phyloP scores from a whole-genome alignment of 2,888 invertebrate genomes.

The Taenaris catops region DNA sequence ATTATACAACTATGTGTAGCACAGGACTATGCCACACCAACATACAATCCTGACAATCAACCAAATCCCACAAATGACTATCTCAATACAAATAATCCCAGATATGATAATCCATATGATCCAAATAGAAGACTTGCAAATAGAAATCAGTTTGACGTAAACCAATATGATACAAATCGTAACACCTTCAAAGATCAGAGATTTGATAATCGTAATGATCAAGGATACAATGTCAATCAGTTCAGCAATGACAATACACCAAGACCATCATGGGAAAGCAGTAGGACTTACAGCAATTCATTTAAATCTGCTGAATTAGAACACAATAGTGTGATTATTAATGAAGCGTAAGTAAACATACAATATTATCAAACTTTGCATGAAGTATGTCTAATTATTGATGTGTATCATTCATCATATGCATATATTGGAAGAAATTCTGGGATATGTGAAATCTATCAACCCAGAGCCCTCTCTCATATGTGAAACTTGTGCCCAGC shows the following conservation, averaged over 20 bases:
- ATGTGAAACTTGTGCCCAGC: no score
- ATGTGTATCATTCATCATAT: no score
- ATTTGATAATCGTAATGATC: conserved; percentile 41
- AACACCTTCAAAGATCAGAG: conserved; percentile 38
- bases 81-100: conserved; percentile 39
- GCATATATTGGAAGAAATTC: no score
- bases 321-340: conserved; percentile 72
- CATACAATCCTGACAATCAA: conserved; percentile 53
- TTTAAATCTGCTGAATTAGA: conserved; percentile 50
- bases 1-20: conserved; percentile 42
- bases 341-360: conserved; percentile 81
- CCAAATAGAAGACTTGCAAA: conserved; percentile 43
- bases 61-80: conserved; percentile 61
- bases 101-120: conserved; percentile 61
- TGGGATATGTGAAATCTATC: no score
- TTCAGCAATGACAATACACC: conserved; percentile 45
- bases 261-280: conserved; percentile 50
- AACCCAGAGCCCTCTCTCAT: no score
- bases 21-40: conserved; percentile 57
- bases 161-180: conserved; percentile 24
- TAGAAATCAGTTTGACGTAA: conserved; percentile 37
- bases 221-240: conserved; percentile 31
- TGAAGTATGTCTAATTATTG: no score
- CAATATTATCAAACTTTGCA: no score
- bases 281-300: conserved; percentile 42